These are phyloP conservation scores for Athripsodes cinereus DNA, from an alignment of 2,888 invertebrate genomes.

Conservation along the genomic window DNA sequence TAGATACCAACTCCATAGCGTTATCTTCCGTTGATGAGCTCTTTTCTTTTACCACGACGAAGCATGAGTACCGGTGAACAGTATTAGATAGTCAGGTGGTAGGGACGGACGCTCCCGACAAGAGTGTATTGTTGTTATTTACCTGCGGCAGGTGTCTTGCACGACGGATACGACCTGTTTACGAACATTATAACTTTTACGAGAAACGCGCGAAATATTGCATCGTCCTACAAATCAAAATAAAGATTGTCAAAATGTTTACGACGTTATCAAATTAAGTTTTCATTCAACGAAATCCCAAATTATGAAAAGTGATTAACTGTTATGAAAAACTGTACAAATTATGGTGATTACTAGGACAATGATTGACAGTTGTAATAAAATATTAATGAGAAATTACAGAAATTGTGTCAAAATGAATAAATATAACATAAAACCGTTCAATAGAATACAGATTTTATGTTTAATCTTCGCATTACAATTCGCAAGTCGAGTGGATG, in stretches of 20 bases:
- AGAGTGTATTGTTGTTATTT: background rate
- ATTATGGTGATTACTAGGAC: too few species aligned
- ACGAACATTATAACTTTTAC: background rate
- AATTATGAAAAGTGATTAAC: too few species aligned
- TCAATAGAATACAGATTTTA: background rate
- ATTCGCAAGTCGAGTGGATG: background rate
- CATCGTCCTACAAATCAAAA: too few species aligned
- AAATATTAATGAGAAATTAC: too few species aligned
- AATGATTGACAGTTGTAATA: too few species aligned
- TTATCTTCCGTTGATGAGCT: constrained; percentile 1
- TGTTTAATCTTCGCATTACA: background rate
- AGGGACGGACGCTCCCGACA: background rate
- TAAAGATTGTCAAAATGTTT: too few species aligned
- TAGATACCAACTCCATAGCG: background rate
- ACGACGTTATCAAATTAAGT: too few species aligned
- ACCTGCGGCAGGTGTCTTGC: background rate
- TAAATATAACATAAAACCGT: background rate
- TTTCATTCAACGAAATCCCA: too few species aligned
- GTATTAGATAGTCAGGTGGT: background rate
- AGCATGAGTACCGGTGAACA: background rate
- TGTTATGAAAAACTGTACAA: too few species aligned
- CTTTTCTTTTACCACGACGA: background rate
- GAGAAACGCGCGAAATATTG: background rate
- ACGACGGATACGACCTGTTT: background rate
- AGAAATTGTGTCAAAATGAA: too few species aligned